Evolutionary conservation across 2,888 invertebrate species (phyloP), one percentile per base, ranked within the genome.

Genomic region (Pterostichus madidus): DNA sequence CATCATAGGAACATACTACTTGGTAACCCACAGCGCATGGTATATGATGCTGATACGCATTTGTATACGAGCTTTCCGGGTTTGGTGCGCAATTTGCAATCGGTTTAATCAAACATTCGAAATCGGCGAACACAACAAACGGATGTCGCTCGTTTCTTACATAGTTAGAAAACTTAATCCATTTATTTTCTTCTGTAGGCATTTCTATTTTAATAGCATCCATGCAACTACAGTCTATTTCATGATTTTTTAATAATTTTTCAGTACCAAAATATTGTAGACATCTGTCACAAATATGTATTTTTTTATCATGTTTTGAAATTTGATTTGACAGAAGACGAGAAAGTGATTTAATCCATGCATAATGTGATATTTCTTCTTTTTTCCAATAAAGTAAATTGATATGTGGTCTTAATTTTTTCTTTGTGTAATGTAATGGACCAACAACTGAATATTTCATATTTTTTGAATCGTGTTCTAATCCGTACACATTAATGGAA

Each of bases 11-110:
- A 76, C 80, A 83, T 24, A 71, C 32, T 15, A 80, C 0, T 17
- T 87, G 15, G 86, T 84, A 35, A 71, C 61, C 24, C 81, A 61
- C 0, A 84, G 83, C 15, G 85, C 83, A 79, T 84, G 73, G 80
- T 79, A 86, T 71, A 85, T 85, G 80, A 2, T 71, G 7, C 44
- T 79, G 79, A 64, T 79, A 79, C 15, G 17, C 32, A 15, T 53
- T 79, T 17, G 68, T 59, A n/a, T 71, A 71, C n/a, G 78, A 71
- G 0, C 2, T 15, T 11, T 44, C n/a, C 5, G 75, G 35, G 44
- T 75, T 61, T 15, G 32, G 49, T 46, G 73, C 13, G 44, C 80
- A 59, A 17, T 17, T 68, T 2, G 13, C 31, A 17, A 79, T 32
- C n/a, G 56, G 71, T 31, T 39, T 10, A 11, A 71, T 56, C 3